Evolutionary conservation across 2,113 vertebrate genomes (phyloP).

Genomic region (Talpa occidentalis): DNA sequence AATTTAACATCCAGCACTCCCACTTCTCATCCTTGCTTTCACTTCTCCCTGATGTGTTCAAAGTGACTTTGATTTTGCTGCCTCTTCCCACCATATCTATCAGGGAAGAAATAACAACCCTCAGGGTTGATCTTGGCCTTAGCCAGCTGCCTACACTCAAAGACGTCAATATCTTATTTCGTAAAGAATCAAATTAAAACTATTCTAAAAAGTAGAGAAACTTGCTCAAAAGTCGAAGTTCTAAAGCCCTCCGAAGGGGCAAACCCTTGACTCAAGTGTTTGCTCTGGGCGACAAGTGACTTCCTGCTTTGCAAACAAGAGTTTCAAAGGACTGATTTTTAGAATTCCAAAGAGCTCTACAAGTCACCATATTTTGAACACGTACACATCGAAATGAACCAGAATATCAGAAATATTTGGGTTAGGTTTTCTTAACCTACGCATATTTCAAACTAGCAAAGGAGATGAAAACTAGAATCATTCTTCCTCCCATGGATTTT

Average conservation of each 20-base stretch:
- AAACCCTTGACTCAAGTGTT: conserved; percentile 64
- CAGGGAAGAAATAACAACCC: conserved; percentile 14
- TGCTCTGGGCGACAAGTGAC: conserved; percentile 38
- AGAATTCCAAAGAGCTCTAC: conserved; percentile 50
- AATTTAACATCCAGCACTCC: not conserved
- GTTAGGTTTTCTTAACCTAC: conserved; percentile 14
- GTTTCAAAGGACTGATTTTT: conserved; percentile 58
- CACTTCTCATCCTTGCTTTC: not conserved
- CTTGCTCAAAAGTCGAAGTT: not conserved
- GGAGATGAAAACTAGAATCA: not conserved
- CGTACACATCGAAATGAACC: not conserved
- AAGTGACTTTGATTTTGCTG: not conserved
- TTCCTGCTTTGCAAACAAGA: conserved; percentile 69
- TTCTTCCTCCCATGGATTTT: not conserved
- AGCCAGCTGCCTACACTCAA: not conserved
- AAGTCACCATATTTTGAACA: conserved; percentile 37
- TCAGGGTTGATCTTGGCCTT: not conserved
- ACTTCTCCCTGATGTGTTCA: not conserved
- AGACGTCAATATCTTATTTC: not conserved
- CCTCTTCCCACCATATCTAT: conserved; percentile 1
- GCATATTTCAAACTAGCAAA: not conserved
- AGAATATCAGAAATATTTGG: not conserved
- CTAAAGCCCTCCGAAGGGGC: not conserved
- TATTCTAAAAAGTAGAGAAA: conserved; percentile 34
- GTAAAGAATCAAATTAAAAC: not conserved